A percentile compares a stretch with the other conserved stretches of the same genome.
These are phyloP conservation scores for Heliconius aoede DNA, from an alignment of 2,888 invertebrate genomes.

Conservation along the genomic window DNA sequence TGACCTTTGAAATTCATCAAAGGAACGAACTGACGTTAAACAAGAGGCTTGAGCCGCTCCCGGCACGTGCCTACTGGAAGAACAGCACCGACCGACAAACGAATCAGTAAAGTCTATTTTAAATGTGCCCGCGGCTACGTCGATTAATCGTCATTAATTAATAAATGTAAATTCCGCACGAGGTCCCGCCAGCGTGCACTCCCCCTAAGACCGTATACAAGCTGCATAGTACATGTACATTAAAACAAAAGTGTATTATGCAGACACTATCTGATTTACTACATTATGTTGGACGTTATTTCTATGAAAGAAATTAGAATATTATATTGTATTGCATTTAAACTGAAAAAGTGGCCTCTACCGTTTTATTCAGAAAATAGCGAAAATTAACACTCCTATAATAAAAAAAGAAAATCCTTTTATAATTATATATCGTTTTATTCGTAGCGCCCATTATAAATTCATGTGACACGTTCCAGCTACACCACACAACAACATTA, in stretches of 20 bases:
- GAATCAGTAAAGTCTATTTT: constrained; percentile 75
- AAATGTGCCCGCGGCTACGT: constrained; percentile 68
- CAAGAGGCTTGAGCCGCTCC: constrained; percentile 63
- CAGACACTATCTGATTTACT: constrained; percentile 44
- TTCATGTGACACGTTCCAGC: background rate
- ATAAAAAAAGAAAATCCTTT: no score
- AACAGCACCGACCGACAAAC: constrained; percentile 70
- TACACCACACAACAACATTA: background rate
- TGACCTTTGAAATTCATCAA: constrained; percentile 51
- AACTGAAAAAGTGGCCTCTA: background rate
- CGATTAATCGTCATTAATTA: constrained; percentile 79
- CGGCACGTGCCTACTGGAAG: constrained; percentile 63
- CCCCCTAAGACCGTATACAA: constrained; percentile 42
- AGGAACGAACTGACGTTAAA: constrained; percentile 60
- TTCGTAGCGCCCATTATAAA: background rate
- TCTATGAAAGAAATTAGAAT: background rate
- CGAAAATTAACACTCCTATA: background rate
- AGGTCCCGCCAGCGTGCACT: constrained; percentile 39
- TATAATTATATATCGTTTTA: no score
- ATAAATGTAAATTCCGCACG: constrained; percentile 38
- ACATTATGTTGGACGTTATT: constrained; percentile 41
- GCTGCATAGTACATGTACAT: constrained; percentile 37
- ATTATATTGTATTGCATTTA: background rate
- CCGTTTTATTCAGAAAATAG: background rate
- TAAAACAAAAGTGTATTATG: constrained; percentile 49